Evolutionary conservation across 2,888 invertebrate genomes (phyloP), one percentile per base, ranked within the genome.

Genomic region (Aporophyla nigra): DNA sequence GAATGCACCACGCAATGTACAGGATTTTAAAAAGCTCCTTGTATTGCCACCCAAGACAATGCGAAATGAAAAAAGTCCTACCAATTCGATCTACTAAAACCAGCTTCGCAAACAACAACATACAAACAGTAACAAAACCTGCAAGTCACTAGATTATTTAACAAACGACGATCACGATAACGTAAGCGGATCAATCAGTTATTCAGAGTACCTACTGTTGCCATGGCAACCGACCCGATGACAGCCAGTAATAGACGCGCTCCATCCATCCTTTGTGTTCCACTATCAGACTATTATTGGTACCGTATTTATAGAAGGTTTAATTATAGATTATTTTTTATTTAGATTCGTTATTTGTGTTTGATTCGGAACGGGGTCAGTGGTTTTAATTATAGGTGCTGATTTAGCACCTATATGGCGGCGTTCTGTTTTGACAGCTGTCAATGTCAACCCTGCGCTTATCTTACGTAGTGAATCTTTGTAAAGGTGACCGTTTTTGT

Each of bases 161-260:
- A 87, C 76, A 79, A 84, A 82, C 74, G 69, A 51, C 74, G 59
- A 73, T 82, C 80, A 70, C 69, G 76, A 74, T 76, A 74, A 59
- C 79, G 74, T 85, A 78, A 83, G 80, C 86, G 72, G 83, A 86
- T 86, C 86, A 80, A 86, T 87, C 80, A 78, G 71, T 80, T 85
- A 87, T 85, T 83, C 79, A 76, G 75, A 68, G 63, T 56, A 74
- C 81, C 62, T 40, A 65, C 65, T 63, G 83, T 80, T 53, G 65
- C 71, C 73, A 83, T 80, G 70, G 72, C 63, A 73, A 86, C 87
- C 62, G 49, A 43, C 63, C 61, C 76, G 76, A 82, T 78, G 78
- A 82, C 82, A 82, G 72, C 66, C 62, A 21, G 61, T 59, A 74
- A 81, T 74, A 80, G 62, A 65, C 46, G 21, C 24, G 53, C 67